Evolutionary conservation across 2,888 invertebrate species (phyloP).

Genomic region (Eudasyphora cyanicolor): DNA sequence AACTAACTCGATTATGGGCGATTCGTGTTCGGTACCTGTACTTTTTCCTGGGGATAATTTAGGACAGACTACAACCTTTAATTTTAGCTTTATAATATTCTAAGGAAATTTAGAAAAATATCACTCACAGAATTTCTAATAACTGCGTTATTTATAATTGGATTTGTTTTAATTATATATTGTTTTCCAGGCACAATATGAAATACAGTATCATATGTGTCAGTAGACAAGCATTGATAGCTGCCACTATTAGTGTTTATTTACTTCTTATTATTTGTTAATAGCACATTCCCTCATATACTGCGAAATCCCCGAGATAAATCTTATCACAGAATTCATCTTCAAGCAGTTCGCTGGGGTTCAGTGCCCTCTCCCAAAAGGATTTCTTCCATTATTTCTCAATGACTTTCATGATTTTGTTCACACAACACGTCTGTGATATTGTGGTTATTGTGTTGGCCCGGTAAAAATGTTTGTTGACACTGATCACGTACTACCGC

Average conservation of each 20-base stretch:
- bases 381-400: conserved; percentile 17
- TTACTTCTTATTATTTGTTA: background rate
- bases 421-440: background rate
- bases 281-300: background rate
- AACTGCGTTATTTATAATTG: too few relatives aligned
- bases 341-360: conserved; percentile 5
- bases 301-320: background rate
- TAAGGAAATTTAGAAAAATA: too few relatives aligned
- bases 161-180: too few relatives aligned
- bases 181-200: too few relatives aligned
- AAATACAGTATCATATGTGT: too few relatives aligned
- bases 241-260: background rate
- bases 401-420: background rate
- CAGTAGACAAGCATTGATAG: background rate
- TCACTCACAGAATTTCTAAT: too few relatives aligned
- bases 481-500: conserved; percentile 59
- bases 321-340: background rate
- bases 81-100: too few relatives aligned
- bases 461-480: conserved; percentile 40
- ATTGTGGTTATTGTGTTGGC: background rate
- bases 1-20: too few relatives aligned
- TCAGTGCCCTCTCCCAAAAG: conserved; percentile 34
- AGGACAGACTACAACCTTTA: too few relatives aligned
- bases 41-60: too few relatives aligned
- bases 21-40: too few relatives aligned